Evolutionary conservation across 2,888 invertebrate genomes (phyloP).

Genomic region (Subacronicta megacephala): DNA sequence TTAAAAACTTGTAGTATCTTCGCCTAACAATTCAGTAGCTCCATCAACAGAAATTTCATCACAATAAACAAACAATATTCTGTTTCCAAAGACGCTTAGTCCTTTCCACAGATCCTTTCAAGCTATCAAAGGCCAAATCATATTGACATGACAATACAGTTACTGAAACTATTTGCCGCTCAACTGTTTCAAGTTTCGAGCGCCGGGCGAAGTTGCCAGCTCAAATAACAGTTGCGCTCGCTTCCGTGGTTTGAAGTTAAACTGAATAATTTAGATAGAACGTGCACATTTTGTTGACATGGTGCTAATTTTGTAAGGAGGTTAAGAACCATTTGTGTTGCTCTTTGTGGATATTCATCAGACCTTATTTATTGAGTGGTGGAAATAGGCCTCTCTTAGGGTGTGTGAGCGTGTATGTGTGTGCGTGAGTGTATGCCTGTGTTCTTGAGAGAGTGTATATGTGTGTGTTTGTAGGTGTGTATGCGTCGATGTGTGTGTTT

Average conservation of each 20-base stretch:
- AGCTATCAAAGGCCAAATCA: conserved; percentile 41
- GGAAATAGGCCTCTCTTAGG: too few species aligned
- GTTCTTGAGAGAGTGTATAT: too few species aligned
- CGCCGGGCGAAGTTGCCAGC: conserved; percentile 46
- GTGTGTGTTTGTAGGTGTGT: too few species aligned
- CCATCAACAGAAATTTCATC: conserved; percentile 1
- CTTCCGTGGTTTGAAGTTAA: conserved; percentile 26
- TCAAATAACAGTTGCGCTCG: conserved; percentile 48
- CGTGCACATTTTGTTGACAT: conserved; percentile 16
- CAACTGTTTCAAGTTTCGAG: conserved; percentile 46
- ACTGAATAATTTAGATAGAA: conserved; percentile 44
- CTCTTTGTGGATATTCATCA: background rate
- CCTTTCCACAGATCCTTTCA: conserved; percentile 33
- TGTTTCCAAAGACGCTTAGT: conserved; percentile 29
- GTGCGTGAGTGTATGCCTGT: too few species aligned
- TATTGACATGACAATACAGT: conserved; percentile 46
- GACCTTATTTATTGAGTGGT: too few species aligned
- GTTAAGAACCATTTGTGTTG: conserved; percentile 14
- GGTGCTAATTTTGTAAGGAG: conserved; percentile 9
- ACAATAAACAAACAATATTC: conserved; percentile 22
- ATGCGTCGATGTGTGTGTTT: too few species aligned
- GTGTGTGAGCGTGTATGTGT: too few species aligned
- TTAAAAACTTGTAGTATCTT: too few species aligned
- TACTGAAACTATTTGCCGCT: conserved; percentile 41
- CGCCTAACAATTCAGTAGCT: conserved; percentile 10